These are phyloP conservation scores for Leucoptera coffeella DNA, from an alignment of 2,888 invertebrate species.

Conservation along the genomic window DNA sequence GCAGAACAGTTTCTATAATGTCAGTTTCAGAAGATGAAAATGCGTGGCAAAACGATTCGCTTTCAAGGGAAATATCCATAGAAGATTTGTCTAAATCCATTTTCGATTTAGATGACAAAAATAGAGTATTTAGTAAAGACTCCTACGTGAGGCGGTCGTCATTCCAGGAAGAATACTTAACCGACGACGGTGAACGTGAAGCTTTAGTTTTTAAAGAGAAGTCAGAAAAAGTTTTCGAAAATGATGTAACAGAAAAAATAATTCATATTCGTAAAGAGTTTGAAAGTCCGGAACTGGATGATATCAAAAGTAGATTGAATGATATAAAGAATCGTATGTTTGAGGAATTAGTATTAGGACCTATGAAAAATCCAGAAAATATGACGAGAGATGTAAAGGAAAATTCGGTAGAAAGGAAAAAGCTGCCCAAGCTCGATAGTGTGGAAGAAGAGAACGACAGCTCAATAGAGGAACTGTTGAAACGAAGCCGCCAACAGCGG, in stretches of 20 bases:
- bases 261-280: slow-evolving; percentile 41
- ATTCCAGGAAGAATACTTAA: slow-evolving; percentile 40
- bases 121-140: slow-evolving; percentile 47
- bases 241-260: slow-evolving; percentile 40
- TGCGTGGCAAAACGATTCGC: slow-evolving; percentile 45
- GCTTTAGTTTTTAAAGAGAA: slow-evolving; percentile 29
- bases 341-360: slow-evolving; percentile 34
- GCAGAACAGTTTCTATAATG: slow-evolving; percentile 59
- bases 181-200: slow-evolving; percentile 29
- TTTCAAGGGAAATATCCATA: slow-evolving; percentile 52
- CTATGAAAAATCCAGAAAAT: slow-evolving; percentile 22
- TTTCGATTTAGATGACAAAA: slow-evolving; percentile 42
- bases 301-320: slow-evolving; percentile 24
- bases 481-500: slow-evolving; percentile 61
- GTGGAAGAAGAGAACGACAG: slow-evolving; percentile 52
- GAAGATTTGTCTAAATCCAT: slow-evolving; percentile 51
- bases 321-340: slow-evolving; percentile 35
- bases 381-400: slow-evolving; percentile 35
- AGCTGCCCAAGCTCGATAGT: slow-evolving; percentile 20
- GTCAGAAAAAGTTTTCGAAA: slow-evolving; percentile 36
- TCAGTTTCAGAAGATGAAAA: slow-evolving; percentile 61
- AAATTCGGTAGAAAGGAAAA: slow-evolving; percentile 28
- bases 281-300: slow-evolving; percentile 16
- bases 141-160: slow-evolving; percentile 36
- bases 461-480: slow-evolving; percentile 57